phyloP scores from a whole-genome alignment of 2,888 invertebrate genomes.

The Ptychoptera contaminata region DNA sequence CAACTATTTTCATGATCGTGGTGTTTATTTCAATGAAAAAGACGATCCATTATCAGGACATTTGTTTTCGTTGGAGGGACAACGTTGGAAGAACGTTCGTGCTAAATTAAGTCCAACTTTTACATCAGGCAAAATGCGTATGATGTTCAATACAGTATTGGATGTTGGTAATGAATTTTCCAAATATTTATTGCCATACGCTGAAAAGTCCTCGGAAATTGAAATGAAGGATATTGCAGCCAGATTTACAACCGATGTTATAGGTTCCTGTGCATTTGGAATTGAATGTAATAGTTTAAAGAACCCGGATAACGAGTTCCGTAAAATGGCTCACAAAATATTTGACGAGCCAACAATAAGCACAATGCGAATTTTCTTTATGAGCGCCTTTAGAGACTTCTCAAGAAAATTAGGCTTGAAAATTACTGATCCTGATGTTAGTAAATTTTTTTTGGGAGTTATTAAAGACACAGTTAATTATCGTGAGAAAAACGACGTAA shows the following conservation, averaged over 20 bases:
- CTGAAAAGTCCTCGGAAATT: constrained; percentile 11
- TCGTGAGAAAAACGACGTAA: constrained; percentile 22
- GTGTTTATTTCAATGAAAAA: constrained; percentile 19
- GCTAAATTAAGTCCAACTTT: constrained; percentile 32
- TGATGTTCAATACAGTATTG: constrained; percentile 27
- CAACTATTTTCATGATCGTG: constrained; percentile 24
- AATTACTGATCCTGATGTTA: constrained; percentile 16
- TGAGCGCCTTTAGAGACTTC: neutral
- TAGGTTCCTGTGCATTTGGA: constrained; percentile 27
- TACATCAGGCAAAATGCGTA: constrained; percentile 33
- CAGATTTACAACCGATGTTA: constrained; percentile 30
- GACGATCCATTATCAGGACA: constrained; percentile 24
- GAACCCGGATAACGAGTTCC: constrained; percentile 19
- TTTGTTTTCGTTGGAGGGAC: constrained; percentile 23
- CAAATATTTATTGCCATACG: constrained; percentile 10
- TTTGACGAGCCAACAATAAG: constrained; percentile 4
- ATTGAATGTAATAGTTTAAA: constrained; percentile 23
- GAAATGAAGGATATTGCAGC: constrained; percentile 25
- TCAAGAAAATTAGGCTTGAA: constrained; percentile 12
- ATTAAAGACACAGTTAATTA: constrained; percentile 22
- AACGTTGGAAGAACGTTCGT: constrained; percentile 32
- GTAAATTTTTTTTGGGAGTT: constrained; percentile 7
- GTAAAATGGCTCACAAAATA: constrained; percentile 10
- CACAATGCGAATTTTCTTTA: neutral
- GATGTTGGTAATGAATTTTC: constrained; percentile 17